Evolutionary conservation across 2,113 vertebrate genomes (phyloP).

Genomic region (Alethe castanea): DNA sequence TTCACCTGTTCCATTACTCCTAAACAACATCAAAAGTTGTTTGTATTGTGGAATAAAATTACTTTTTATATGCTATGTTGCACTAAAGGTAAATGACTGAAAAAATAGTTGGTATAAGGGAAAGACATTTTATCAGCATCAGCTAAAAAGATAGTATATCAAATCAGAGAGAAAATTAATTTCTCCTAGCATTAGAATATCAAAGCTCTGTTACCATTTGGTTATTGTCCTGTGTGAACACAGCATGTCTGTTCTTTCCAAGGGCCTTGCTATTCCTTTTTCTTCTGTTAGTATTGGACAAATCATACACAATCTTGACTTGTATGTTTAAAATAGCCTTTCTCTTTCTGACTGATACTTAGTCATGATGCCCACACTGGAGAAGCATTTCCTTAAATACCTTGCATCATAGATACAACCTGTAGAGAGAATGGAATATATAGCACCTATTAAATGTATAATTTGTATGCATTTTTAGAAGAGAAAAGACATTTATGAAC

Average conservation of each 20-base stretch:
- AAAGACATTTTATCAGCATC: background rate
- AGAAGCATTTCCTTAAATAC: background rate
- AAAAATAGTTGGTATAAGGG: background rate
- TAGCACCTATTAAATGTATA: background rate
- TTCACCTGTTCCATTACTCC: background rate
- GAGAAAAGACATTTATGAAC: background rate
- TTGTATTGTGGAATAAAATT: background rate
- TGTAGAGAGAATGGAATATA: background rate
- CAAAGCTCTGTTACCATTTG: background rate
- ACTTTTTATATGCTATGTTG: background rate
- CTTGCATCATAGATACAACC: background rate
- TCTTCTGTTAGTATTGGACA: background rate
- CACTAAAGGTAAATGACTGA: background rate
- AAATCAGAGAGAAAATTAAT: background rate
- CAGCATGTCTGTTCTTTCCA: background rate
- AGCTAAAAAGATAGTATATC: background rate
- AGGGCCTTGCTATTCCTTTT: background rate
- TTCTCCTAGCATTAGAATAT: background rate
- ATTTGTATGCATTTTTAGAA: background rate
- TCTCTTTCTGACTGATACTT: background rate
- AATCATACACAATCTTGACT: background rate
- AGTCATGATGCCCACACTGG: background rate
- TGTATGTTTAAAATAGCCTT: background rate
- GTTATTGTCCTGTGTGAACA: background rate
- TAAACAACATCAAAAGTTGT: background rate